Percentiles rank a stretch among this genome's conserved stretches.
Evolutionary conservation across 2,888 invertebrate species (phyloP).

Genomic region (Parnassius apollo): DNA sequence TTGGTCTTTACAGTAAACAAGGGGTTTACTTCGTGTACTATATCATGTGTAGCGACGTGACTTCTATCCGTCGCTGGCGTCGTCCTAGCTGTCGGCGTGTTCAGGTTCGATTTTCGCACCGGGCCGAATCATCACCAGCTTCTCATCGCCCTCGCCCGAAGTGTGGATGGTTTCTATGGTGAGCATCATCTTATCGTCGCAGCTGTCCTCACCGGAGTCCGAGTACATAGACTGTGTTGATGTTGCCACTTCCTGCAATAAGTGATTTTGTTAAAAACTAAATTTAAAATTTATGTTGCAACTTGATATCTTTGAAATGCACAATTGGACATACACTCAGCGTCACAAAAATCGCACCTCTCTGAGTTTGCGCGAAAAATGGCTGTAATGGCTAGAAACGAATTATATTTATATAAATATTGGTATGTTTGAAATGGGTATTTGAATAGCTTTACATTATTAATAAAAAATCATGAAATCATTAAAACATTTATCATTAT

Average conservation of each 20-base stretch:
- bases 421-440: too few species aligned
- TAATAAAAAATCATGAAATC: too few species aligned
- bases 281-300: too few species aligned
- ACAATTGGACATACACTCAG: too few species aligned
- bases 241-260: constrained; percentile 84
- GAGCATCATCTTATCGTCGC: constrained; percentile 89
- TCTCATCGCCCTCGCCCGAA: constrained; percentile 79
- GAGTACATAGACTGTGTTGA: constrained; percentile 87
- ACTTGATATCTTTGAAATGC: too few species aligned
- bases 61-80: constrained; percentile 40
- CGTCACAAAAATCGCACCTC: too few species aligned
- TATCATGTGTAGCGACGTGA: constrained; percentile 36
- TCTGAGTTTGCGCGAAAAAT: too few species aligned
- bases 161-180: constrained; percentile 84
- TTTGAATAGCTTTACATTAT: too few species aligned
- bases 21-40: not conserved
- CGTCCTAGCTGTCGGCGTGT: constrained; percentile 60
- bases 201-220: constrained; percentile 86
- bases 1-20: too few species aligned
- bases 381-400: too few species aligned
- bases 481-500: too few species aligned
- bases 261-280: not conserved
- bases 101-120: constrained; percentile 61
- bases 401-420: too few species aligned
- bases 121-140: constrained; percentile 61